Percentiles rank a stretch among this genome's conserved stretches.
Conservation (phyloP, 2,797 vertebrate species). For the Catostomus latipinnis region DNA sequence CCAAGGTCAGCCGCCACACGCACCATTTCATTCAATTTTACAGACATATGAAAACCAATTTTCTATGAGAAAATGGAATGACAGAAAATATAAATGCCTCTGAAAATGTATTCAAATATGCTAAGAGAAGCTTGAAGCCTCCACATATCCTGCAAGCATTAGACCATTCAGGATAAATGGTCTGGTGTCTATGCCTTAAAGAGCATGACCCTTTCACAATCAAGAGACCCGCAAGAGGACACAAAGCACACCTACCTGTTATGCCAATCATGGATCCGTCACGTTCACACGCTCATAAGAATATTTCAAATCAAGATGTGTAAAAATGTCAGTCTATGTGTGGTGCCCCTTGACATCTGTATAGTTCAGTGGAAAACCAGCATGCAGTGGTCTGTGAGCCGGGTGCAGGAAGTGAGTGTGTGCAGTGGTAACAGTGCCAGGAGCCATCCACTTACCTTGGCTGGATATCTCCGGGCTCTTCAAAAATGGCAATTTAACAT, state of each 20-base stretch:
- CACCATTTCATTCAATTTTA: constrained; percentile 58
- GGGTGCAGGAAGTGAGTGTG: constrained; percentile 33
- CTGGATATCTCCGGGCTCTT: constrained; percentile 31
- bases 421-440: constrained; percentile 19
- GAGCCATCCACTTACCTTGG: constrained; percentile 56
- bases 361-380: constrained; percentile 47
- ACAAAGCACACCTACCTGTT: constrained; percentile 65
- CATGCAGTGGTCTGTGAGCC: constrained; percentile 55
- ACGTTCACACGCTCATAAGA: constrained; percentile 38
- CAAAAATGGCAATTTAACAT: constrained; percentile 42
- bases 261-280: constrained; percentile 47
- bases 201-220: constrained; percentile 33
- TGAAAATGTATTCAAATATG: constrained; percentile 47
- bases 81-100: constrained; percentile 44
- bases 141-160: constrained; percentile 41
- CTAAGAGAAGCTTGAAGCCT: constrained; percentile 40
- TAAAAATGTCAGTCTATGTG: constrained; percentile 3
- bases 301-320: constrained; percentile 45
- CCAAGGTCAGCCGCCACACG: constrained; percentile 25
- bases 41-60: constrained; percentile 52
- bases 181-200: constrained; percentile 44
- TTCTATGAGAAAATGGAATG: constrained; percentile 51
- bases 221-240: constrained; percentile 52
- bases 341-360: constrained; percentile 23
- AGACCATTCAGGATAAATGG: constrained; percentile 47